A percentile compares a stretch with the other conserved stretches of the same genome.
Conservation (phyloP, 2,113 vertebrate genomes). For the Scomber scombrus region DNA sequence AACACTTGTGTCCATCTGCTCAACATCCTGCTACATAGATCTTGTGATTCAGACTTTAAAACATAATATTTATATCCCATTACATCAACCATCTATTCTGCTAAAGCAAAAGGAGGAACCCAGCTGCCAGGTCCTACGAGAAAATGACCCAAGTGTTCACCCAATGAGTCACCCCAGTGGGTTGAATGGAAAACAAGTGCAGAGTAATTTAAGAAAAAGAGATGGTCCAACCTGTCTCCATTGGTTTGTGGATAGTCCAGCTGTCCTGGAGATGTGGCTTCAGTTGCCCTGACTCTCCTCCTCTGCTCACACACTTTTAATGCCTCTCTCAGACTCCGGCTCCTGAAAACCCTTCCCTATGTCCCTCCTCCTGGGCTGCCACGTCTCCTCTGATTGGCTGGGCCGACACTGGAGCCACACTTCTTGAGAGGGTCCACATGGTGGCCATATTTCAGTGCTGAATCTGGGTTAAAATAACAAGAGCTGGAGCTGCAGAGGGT, state of each 20-base stretch:
- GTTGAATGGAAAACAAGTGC: background rate
- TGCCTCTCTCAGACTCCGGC: constrained; percentile 43
- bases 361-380: constrained; percentile 44
- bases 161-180: background rate
- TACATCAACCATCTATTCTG: constrained; percentile 1
- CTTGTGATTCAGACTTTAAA: constrained; percentile 34
- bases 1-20: constrained; percentile 66
- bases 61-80: constrained; percentile 16
- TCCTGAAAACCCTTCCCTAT: constrained; percentile 46
- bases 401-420: constrained; percentile 52
- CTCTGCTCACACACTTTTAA: constrained; percentile 59
- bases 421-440: constrained; percentile 77
- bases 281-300: constrained; percentile 54
- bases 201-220: constrained; percentile 9
- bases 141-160: background rate
- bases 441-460: constrained; percentile 75
- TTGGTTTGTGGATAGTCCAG: constrained; percentile 54
- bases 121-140: background rate
- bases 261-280: constrained; percentile 69
- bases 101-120: background rate
- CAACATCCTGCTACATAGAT: constrained; percentile 41
- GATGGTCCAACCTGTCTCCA: constrained; percentile 71
- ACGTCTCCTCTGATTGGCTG: constrained; percentile 63
- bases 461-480: constrained; percentile 85
- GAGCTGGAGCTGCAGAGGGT: constrained; percentile 46